Conservation (phyloP, 2,797 vertebrate genomes). For the Eulemur albifrons region DNA sequence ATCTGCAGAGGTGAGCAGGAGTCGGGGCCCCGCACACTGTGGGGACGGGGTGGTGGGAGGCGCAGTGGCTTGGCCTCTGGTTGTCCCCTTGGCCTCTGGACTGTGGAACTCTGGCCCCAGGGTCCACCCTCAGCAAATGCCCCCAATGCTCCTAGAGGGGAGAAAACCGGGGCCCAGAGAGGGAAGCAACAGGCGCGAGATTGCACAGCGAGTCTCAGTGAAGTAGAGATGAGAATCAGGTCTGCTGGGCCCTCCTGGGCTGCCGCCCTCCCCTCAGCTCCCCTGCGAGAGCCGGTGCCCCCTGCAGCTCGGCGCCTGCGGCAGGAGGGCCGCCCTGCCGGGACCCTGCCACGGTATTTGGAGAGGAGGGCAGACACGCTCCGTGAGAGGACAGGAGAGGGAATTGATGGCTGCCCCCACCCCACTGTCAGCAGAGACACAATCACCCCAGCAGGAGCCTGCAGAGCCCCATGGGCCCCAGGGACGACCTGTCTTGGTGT, state of each 20-base stretch:
- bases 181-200: neutral
- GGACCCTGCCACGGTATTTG: neutral
- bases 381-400: accelerated
- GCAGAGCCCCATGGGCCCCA: accelerated
- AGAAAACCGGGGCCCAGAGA: neutral
- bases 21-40: accelerated
- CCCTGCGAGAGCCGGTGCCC: neutral
- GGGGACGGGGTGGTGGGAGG: neutral
- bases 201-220: neutral
- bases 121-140: neutral
- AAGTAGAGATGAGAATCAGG: neutral
- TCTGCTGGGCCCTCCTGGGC: neutral
- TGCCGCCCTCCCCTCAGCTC: neutral
- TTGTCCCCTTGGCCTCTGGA: neutral
- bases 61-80: neutral
- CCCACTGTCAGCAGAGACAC: neutral
- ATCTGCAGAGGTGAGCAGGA: neutral
- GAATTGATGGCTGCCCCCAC: neutral
- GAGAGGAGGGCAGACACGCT: neutral
- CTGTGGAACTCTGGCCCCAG: neutral
- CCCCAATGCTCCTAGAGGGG: neutral
- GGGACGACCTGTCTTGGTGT: neutral
- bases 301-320: neutral
- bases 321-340: neutral
- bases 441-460: accelerated